phyloP scores from a whole-genome alignment of 2,888 invertebrate species.

The Tenthredo distinguenda region DNA sequence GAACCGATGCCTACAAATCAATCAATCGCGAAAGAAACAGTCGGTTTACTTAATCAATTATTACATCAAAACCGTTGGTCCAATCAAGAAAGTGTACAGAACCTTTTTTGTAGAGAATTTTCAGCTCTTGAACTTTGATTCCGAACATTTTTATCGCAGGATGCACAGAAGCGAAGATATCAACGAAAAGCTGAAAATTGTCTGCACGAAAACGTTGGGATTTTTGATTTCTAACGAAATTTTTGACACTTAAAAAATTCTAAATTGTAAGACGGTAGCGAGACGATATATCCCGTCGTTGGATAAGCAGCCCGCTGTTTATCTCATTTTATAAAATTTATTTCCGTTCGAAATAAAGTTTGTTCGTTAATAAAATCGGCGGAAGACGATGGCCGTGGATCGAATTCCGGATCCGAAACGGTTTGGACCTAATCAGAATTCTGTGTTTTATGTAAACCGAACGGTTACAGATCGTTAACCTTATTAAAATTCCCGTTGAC shows the following conservation, averaged over 20 bases:
- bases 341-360: neutral
- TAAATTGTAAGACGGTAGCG: too few species aligned
- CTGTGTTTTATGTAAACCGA: neutral
- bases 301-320: neutral
- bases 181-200: neutral
- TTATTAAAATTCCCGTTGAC: neutral
- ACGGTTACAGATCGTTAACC: neutral
- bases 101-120: neutral
- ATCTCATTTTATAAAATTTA: neutral
- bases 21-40: too few species aligned
- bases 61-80: neutral
- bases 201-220: neutral
- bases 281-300: neutral
- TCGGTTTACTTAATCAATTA: neutral
- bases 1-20: too few species aligned
- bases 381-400: neutral
- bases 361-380: neutral
- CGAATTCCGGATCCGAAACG: neutral
- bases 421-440: neutral
- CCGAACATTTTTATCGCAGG: neutral
- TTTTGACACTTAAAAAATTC: neutral
- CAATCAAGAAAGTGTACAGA: neutral
- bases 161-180: neutral
- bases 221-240: neutral
- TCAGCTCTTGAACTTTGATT: neutral